Evolutionary conservation across 1,140 invertebrate genomes (phyloP).

Genomic region (Bombus turneri): DNA sequence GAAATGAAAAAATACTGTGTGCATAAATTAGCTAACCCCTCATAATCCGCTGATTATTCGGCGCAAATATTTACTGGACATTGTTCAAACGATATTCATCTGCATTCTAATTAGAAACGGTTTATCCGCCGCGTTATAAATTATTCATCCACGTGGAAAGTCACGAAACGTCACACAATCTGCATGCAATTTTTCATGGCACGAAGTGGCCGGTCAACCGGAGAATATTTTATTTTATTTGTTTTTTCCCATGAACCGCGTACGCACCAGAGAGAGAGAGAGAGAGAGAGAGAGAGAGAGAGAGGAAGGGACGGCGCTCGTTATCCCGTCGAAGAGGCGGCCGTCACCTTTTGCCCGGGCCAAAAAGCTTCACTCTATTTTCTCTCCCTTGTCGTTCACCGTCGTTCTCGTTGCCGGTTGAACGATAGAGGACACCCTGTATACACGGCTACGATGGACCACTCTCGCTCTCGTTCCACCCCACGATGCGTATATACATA

Average conservation of each 20-base stretch:
- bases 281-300: no score
- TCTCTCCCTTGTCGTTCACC: neutral
- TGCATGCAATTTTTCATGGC: slow-evolving; percentile 27
- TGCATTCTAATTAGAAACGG: slow-evolving; percentile 30
- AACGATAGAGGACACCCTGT: slow-evolving; percentile 47
- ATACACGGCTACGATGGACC: slow-evolving; percentile 36
- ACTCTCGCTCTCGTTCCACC: slow-evolving; percentile 47
- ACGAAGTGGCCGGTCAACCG: slow-evolving; percentile 4
- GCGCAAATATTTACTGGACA: slow-evolving; percentile 6
- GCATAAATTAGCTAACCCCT: neutral
- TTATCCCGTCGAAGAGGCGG: slow-evolving; percentile 1
- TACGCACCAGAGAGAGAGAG: no score
- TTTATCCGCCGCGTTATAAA: slow-evolving; percentile 15
- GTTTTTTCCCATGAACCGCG: neutral
- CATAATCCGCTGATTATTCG: neutral
- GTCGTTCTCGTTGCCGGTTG: no score
- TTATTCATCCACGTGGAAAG: slow-evolving; percentile 22
- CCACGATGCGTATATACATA: slow-evolving; percentile 68
- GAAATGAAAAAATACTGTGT: no score
- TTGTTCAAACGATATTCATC: slow-evolving; percentile 11
- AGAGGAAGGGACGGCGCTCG: neutral
- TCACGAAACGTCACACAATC: slow-evolving; percentile 21
- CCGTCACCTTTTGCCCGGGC: neutral
- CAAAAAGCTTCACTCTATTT: neutral
- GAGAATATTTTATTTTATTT: neutral